These are phyloP conservation scores for Spizaetus ornatus DNA, from an alignment of 2,113 vertebrate species.

Conservation along the genomic window DNA sequence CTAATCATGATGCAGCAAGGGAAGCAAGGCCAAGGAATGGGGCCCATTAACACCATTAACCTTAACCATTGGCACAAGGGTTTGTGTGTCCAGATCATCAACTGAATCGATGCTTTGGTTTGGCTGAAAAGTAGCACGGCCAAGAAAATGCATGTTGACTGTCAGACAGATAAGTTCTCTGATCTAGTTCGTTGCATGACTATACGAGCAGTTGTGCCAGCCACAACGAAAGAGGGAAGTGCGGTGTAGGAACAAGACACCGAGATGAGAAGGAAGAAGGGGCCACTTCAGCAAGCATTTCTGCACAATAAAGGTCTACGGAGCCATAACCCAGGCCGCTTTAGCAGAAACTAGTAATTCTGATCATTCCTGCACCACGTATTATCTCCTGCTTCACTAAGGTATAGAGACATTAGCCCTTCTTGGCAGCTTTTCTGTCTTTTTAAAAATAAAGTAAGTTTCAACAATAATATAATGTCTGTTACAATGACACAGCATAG, in stretches of 20 bases:
- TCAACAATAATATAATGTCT: not conserved
- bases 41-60: not conserved
- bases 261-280: not conserved
- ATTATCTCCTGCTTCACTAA: not conserved
- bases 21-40: not conserved
- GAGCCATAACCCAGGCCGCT: not conserved
- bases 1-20: not conserved
- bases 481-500: not conserved
- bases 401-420: not conserved
- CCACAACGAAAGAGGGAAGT: not conserved
- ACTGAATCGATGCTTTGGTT: not conserved
- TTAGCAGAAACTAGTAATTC: not conserved
- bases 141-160: not conserved
- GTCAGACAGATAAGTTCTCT: not conserved
- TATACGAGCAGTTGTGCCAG: not conserved
- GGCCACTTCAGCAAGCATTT: not conserved
- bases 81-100: not conserved
- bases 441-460: not conserved
- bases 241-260: not conserved
- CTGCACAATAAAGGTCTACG: not conserved
- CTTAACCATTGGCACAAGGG: not conserved
- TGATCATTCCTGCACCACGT: not conserved
- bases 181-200: not conserved
- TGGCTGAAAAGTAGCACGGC: not conserved
- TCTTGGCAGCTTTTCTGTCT: not conserved